These are phyloP conservation scores for Chionis minor DNA, from an alignment of 2,113 vertebrate species.

Conservation along the genomic window DNA sequence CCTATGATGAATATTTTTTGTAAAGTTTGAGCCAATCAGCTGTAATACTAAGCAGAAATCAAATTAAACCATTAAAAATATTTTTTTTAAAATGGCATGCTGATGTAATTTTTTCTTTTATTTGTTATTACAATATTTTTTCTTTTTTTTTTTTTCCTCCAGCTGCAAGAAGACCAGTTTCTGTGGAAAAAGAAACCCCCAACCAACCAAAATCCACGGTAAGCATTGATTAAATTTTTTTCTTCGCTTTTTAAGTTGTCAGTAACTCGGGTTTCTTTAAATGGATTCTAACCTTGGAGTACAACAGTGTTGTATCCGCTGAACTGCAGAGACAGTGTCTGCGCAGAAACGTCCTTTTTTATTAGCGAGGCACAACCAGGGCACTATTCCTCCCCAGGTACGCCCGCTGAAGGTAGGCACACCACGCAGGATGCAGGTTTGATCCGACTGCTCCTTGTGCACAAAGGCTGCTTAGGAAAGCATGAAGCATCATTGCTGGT, in stretches of 20 bases:
- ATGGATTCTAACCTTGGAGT: background rate
- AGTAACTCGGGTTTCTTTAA: background rate
- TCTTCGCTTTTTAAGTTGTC: background rate
- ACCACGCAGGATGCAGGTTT: fast-evolving
- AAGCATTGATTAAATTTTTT: background rate
- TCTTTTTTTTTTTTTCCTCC: background rate
- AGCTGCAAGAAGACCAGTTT: background rate
- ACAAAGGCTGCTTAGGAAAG: background rate
- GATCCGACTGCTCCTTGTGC: background rate
- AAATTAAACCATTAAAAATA: background rate
- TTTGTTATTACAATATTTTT: background rate
- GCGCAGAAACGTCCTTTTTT: background rate
- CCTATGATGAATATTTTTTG: background rate
- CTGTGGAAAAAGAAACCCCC: background rate
- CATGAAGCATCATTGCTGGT: background rate
- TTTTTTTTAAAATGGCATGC: background rate
- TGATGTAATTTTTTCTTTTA: background rate
- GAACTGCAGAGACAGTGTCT: background rate
- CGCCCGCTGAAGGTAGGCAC: background rate
- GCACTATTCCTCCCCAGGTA: background rate
- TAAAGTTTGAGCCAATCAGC: background rate
- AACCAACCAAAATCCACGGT: background rate
- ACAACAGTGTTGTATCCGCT: fast-evolving
- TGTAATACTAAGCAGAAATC: background rate
- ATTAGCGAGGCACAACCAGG: background rate